Conservation (phyloP, 1,140 invertebrate species). For the Aphelinus atriplicis region DNA sequence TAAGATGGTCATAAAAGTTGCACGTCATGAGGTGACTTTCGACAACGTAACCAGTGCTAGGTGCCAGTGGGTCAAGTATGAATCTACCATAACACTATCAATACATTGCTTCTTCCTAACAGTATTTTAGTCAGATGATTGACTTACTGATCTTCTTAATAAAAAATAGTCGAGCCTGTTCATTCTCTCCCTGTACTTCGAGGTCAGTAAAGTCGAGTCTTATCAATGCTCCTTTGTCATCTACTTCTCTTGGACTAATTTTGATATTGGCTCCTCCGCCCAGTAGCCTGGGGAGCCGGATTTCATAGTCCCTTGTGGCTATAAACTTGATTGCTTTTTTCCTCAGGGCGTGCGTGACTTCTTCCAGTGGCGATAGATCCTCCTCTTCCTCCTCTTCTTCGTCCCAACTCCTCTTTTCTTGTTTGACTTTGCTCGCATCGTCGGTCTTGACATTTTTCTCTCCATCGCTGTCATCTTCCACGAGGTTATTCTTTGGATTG, state of each 20-base stretch:
- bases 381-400: constrained; percentile 53
- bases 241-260: constrained; percentile 76
- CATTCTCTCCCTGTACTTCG: constrained; percentile 43
- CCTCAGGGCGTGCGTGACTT: constrained; percentile 76
- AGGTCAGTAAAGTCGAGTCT: constrained; percentile 71
- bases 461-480: constrained; percentile 48
- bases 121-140: constrained; percentile 10
- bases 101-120: constrained; percentile 19
- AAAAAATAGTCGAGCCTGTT: constrained; percentile 69
- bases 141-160: constrained; percentile 80
- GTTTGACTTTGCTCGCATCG: neutral
- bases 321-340: constrained; percentile 77
- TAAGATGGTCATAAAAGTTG: too few relatives aligned
- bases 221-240: constrained; percentile 76
- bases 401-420: constrained; percentile 17
- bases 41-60: neutral
- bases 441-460: constrained; percentile 36
- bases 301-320: constrained; percentile 78
- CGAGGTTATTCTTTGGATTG: constrained; percentile 53
- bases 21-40: neutral
- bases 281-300: constrained; percentile 75
- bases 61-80: constrained; percentile 31
- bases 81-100: constrained; percentile 1
- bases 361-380: constrained; percentile 71
- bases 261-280: constrained; percentile 77